These are phyloP conservation scores for Leptonema lineaticorne DNA, from an alignment of 1,140 invertebrate species.

Conservation along the genomic window DNA sequence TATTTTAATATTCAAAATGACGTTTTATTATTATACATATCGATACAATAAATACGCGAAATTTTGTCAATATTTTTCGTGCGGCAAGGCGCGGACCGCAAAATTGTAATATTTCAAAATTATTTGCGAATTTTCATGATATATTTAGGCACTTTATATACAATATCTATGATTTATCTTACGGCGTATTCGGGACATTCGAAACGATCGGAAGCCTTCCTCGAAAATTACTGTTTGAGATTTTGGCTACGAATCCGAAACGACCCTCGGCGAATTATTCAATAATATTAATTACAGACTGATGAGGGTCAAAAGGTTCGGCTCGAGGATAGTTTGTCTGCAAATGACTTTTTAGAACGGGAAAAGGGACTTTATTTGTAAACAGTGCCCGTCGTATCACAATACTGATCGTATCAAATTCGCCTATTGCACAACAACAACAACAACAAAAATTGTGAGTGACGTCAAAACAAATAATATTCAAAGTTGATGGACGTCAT, in stretches of 20 bases:
- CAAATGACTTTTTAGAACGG: constrained; percentile 10
- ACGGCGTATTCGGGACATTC: background rate
- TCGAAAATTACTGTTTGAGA: constrained; percentile 6
- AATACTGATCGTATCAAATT: constrained; percentile 2
- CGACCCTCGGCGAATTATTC: background rate
- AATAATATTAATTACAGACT: constrained; percentile 14
- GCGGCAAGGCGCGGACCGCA: no score
- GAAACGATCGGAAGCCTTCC: no score
- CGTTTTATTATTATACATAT: no score
- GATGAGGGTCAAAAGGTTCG: constrained; percentile 16
- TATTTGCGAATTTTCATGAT: background rate
- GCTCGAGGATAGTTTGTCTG: background rate
- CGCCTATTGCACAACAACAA: no score
- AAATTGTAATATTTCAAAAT: no score
- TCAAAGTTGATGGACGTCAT: no score
- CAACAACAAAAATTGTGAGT: no score
- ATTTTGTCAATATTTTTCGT: no score
- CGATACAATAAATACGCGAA: no score
- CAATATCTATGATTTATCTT: background rate
- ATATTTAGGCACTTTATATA: background rate
- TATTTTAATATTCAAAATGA: no score
- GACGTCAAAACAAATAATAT: no score
- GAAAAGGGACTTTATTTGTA: background rate
- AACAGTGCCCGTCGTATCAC: constrained; percentile 1
- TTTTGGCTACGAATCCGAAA: constrained; percentile 1